Conservation (phyloP, 2,888 invertebrate genomes). For the Venusia cambrica region DNA sequence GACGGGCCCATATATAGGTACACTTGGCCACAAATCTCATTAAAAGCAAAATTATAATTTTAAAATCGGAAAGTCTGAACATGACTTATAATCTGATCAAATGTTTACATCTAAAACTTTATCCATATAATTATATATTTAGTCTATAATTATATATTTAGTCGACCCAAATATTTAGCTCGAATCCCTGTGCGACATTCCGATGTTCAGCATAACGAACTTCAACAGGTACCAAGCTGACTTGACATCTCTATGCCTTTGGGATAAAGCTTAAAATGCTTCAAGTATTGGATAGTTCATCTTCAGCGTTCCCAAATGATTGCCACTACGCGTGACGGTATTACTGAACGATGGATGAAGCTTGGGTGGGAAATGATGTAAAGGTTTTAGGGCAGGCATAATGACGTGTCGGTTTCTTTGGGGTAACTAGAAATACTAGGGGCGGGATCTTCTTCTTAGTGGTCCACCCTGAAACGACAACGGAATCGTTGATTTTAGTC, state of each 20-base stretch:
- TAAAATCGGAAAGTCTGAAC: too few species aligned
- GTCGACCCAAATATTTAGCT: constrained; percentile 4
- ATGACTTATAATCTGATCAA: too few species aligned
- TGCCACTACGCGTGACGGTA: constrained; percentile 22
- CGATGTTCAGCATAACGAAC: constrained; percentile 18
- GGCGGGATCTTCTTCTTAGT: too few species aligned
- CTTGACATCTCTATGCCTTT: constrained; percentile 2
- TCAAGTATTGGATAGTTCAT: constrained; percentile 10
- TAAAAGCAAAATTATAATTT: too few species aligned
- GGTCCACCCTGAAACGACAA: too few species aligned
- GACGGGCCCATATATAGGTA: too few species aligned
- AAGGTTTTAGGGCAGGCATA: constrained; percentile 21
- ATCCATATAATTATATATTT: too few species aligned
- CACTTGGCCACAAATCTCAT: too few species aligned
- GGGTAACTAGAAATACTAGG: constrained; percentile 10
- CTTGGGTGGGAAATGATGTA: constrained; percentile 14
- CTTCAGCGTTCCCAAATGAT: constrained; percentile 22
- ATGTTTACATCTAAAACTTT: too few species aligned
- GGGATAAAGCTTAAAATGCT: constrained; percentile 12
- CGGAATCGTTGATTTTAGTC: too few species aligned
- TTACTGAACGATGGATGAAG: constrained; percentile 21
- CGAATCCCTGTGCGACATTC: constrained; percentile 9
- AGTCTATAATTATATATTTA: too few species aligned
- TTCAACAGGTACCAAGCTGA: constrained; percentile 14
- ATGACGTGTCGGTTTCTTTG: constrained; percentile 16